Evolutionary conservation across 2,888 invertebrate species (phyloP), one percentile per base, ranked within the genome.

Genomic region (Amphipyra tragopoginis): DNA sequence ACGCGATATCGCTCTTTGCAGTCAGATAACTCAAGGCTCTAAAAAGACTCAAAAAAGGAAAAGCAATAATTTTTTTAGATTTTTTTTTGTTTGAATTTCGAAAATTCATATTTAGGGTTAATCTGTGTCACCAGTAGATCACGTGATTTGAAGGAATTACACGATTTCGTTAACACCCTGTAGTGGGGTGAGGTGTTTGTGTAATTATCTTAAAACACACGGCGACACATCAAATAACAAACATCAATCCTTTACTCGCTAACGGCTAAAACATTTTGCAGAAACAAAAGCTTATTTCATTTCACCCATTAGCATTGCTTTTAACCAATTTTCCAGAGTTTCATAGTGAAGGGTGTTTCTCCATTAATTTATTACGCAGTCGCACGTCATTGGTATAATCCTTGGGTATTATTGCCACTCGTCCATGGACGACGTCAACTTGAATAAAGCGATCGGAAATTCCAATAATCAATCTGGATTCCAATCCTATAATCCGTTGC

Each of bases 391-490:
- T 11, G 36, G 33, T 38, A 39, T 64, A 57, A 72, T 59, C 68
- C 56, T 7, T 26, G 7, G 54, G 43, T 64, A 60, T 69, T 72
- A 72, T 65, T 68, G 34, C 39, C 47, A 26, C 11, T 50, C 47
- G 51, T 14, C 21, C 49, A 33, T 57, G 60, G 58, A 44, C 57
- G 40, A 66, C 66, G 61, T 72, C 68, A 72, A 75, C 75, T 72
- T 62, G 70, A 73, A 81, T 79, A 80, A 80, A 79, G 62, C 71
- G 74, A 72, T 58, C 79, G 85, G 84, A 85, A 84, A 86, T 85
- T 79, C 82, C 82, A 82, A 87, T 87, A 85, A 86, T 88, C 84
- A 83, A 84, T 82, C 83, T 72, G 70, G 79, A 85, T 84, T 82
- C 78, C 79, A 77, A 86, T 82, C 83, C 85, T 72, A 80, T 84